Evolutionary conservation across 2,888 invertebrate species (phyloP), one percentile per base, ranked within the genome.

Genomic region (Synergus gifuensis): DNA sequence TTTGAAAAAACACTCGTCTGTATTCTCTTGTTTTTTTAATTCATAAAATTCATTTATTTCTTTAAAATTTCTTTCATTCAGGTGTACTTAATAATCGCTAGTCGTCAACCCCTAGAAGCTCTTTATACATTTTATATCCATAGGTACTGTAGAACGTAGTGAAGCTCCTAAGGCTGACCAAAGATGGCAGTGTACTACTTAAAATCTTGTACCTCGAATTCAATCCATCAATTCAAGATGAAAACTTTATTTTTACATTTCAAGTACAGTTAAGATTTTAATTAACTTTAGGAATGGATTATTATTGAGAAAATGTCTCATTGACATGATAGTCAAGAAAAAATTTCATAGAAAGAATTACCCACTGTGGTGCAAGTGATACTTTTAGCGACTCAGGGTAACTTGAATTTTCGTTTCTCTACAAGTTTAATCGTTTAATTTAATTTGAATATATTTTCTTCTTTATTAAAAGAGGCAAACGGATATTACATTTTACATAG

Each of bases 101-200:
- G 28, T 28, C 28, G 28, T 28, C 28, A 28, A 28, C 28, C 28
- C 28, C 28, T 28, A 28, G 3, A 28, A 28, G 28, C 28, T 28
- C 0, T 28, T 28, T 28, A 28, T 28, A 28, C 28, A 28, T 28
- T 28, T 3, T 28, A 28, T 54, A n/a, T 54, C n/a, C n/a, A n/a
- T 9, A 12, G 22, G 5, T 54, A n/a, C n/a, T 8, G n/a, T 12
- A 8, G 60, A 11, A 7, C 60, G 11, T 54, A 2, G 8, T n/a
- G 8, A n/a, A 22, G 12, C 22, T 60, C 9, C 12, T 5, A 4
- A 4, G 73, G 8, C 73, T 73, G 73, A 54, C 73, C 54, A 28
- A 40, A 73, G 73, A n/a, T 54, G 73, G 73, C 73, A 73, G 54
- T 54, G 40, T 73, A 54, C 73, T 54, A 73, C 73, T 73, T 22